Percentiles rank a stretch among this genome's conserved stretches.
Evolutionary conservation across 2,797 vertebrate species (phyloP).

Genomic region (Salmo trutta): DNA sequence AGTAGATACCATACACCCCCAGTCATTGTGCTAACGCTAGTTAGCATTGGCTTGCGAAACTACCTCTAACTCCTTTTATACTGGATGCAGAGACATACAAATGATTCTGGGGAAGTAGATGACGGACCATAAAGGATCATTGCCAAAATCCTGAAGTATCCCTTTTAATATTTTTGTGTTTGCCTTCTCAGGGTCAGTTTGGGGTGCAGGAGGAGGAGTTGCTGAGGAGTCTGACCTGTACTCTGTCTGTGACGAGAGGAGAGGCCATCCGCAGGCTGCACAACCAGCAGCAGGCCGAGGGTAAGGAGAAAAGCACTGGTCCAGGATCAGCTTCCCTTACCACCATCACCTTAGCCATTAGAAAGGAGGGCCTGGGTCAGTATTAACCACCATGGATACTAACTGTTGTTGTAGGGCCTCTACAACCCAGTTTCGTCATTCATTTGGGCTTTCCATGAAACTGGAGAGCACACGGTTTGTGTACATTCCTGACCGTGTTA

Average conservation of each 20-base stretch:
- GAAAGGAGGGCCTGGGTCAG: not conserved
- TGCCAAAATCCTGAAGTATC: no score
- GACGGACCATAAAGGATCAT: no score
- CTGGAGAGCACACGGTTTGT: not conserved
- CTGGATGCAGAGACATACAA: no score
- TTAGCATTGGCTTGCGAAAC: no score
- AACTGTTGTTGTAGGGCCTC: not conserved
- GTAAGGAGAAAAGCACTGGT: constrained; percentile 47
- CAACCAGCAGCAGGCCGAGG: constrained; percentile 79
- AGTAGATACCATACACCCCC: no score
- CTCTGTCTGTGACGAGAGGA: constrained; percentile 68
- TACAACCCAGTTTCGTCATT: not conserved
- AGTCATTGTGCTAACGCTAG: no score
- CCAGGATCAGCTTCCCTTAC: not conserved
- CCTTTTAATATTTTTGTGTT: not conserved
- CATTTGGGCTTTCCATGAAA: not conserved
- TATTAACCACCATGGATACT: not conserved
- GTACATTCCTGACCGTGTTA: not conserved
- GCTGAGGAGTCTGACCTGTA: constrained; percentile 73
- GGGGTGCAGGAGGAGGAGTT: constrained; percentile 75
- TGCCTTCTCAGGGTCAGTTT: constrained; percentile 71
- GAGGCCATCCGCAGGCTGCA: constrained; percentile 76
- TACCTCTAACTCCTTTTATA: no score
- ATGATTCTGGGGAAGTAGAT: no score
- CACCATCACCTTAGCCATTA: not conserved